Evolutionary conservation across 2,797 vertebrate species (phyloP).

Genomic region (Pipistrellus pygmaeus): DNA sequence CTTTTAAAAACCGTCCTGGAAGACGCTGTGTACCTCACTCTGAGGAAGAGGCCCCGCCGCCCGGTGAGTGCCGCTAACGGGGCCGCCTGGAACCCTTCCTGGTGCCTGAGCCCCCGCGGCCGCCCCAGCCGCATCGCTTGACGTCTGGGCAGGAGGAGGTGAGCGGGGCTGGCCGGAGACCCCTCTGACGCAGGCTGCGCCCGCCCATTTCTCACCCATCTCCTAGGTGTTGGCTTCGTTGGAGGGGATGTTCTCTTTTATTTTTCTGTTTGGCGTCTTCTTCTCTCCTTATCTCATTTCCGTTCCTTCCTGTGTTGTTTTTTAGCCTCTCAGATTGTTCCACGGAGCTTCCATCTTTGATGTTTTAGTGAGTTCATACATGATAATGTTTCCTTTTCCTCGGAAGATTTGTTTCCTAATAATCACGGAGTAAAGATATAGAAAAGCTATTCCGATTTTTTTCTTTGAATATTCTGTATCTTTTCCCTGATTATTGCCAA

Average conservation of each 20-base stretch:
- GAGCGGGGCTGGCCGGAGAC: background rate
- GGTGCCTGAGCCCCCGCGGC: background rate
- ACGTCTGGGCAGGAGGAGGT: background rate
- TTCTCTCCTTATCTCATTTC: background rate
- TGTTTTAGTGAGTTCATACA: background rate
- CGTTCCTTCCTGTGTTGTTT: background rate
- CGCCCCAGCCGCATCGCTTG: background rate
- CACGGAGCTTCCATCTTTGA: background rate
- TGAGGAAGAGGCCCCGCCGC: background rate
- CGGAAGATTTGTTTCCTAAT: background rate
- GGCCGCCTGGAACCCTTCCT: constrained; percentile 55
- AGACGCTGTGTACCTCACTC: constrained; percentile 28
- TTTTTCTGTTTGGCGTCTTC: background rate
- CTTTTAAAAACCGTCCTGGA: background rate
- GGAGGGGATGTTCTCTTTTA: background rate
- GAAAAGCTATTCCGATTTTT: background rate
- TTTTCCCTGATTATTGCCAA: background rate
- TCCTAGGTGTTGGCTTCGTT: background rate
- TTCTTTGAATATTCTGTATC: background rate
- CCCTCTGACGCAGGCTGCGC: background rate
- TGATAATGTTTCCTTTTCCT: background rate
- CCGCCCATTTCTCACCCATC: too few species aligned
- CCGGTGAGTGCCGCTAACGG: constrained; percentile 24
- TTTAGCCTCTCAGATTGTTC: background rate
- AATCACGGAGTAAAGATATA: background rate